Base-by-base conservation (phyloP, 2,113 vertebrate genomes). In the Pomatorhinus ruficollis region DNA sequence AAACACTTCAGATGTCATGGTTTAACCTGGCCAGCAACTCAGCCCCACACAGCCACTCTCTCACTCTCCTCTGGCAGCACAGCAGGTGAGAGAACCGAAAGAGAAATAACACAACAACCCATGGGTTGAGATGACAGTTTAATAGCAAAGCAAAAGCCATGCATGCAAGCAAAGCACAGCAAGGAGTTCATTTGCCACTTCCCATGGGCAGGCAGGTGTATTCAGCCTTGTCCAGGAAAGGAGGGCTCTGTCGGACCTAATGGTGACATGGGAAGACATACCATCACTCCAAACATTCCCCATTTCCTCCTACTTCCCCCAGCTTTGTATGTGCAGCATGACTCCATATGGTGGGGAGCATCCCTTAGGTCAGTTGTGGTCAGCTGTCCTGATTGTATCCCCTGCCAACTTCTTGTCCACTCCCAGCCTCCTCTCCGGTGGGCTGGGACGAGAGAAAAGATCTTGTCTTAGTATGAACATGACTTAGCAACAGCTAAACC, bases 11-110 rank as follows among this genome's bases (percentile, higher is more conserved):
- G 33, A 39, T 39, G 16, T 16, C 63, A 22, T 19, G 8, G 11
- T 69, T 68, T 63, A 44, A 4, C 14, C 16, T 12, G n/a, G 16
- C 16, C 12, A 37, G 31, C 11, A 63, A 30, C 47, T 50, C 37
- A 87, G 35, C n/a, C 28, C 37, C 14, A 15, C 6, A 12, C 8
- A 66, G 12, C 14, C 11, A 12, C 28, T 39, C 0, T 0, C 11
- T 56, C 49, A 31, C 23, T 39, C 33, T 61, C 63, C 23, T 33
- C 42, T 15, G 20, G 15, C 33, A 25, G 27, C 23, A 27, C 7
- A 7, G 23, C 9, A 7, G 28, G 20, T 6, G 23, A 81, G 31
- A 68, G 35, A 56, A 44, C 3, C n/a, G 47, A 35, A 69, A 75
- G 27, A 25, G 14, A 61, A 74, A 35, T 44, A 49, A 42, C 30